Conservation (phyloP, 2,797 vertebrate genomes). For the Crocidura indochinensis region DNA sequence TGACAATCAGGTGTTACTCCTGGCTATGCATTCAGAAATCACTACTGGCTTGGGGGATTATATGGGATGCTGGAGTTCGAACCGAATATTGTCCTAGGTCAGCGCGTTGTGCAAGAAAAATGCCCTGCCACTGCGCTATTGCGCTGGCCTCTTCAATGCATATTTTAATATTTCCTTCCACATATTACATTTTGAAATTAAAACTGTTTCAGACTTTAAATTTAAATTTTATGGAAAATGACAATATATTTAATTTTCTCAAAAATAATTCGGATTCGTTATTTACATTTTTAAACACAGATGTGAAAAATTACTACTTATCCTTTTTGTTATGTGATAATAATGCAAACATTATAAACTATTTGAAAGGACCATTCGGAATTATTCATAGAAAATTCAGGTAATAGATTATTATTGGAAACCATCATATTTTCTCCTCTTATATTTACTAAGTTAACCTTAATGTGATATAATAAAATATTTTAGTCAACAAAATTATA, state of each 20-base stretch:
- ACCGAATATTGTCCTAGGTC: too few species aligned
- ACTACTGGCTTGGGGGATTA: too few species aligned
- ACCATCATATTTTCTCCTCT: not conserved
- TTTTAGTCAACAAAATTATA: not conserved
- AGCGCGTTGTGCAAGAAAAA: too few species aligned
- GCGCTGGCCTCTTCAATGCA: not conserved
- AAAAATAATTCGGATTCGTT: not conserved
- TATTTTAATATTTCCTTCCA: not conserved
- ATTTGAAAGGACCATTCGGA: not conserved
- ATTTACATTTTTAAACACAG: not conserved
- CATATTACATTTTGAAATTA: too few species aligned
- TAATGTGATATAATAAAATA: not conserved
- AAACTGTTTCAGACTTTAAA: not conserved
- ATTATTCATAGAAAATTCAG: not conserved
- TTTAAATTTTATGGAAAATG: conserved; percentile 13
- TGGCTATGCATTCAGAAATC: too few species aligned
- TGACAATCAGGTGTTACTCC: too few species aligned
- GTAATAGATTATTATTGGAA: not conserved
- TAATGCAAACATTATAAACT: not conserved
- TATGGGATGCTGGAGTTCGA: too few species aligned
- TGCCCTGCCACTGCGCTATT: not conserved
- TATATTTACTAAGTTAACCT: not conserved
- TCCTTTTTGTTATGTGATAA: not conserved
- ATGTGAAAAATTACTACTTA: not conserved
- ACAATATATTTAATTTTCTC: conserved; percentile 16